A percentile compares a stretch with the other conserved stretches of the same genome.
Evolutionary conservation across 1,140 invertebrate genomes (phyloP).

Genomic region (Catajapyx aquilonaris): DNA sequence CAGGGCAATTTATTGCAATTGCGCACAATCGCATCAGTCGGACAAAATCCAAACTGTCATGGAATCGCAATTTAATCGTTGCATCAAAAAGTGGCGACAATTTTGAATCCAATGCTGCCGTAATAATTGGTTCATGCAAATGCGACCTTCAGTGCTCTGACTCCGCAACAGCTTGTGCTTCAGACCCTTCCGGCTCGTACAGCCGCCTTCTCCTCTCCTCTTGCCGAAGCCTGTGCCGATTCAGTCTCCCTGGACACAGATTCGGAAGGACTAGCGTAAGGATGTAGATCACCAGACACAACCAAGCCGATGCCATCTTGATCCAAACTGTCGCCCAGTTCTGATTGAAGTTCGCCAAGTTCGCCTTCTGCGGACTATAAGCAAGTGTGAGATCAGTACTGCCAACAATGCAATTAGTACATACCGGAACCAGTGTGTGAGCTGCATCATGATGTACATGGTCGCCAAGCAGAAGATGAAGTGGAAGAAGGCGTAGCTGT

Average conservation of each 20-base stretch:
- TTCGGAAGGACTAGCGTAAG: conserved; percentile 10
- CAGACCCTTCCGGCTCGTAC: too few relatives aligned
- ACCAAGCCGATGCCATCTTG: conserved; percentile 15
- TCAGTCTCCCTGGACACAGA: background rate
- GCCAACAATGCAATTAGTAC: conserved; percentile 4
- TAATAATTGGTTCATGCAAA: too few relatives aligned
- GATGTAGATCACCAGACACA: conserved; percentile 14
- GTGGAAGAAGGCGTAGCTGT: conserved; percentile 26
- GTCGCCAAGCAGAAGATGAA: conserved; percentile 21
- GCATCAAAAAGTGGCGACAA: too few relatives aligned
- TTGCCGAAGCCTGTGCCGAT: background rate
- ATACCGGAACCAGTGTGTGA: conserved; percentile 28
- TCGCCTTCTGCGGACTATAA: conserved; percentile 13
- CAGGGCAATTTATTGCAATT: too few relatives aligned
- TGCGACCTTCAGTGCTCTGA: too few relatives aligned
- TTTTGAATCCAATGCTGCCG: too few relatives aligned
- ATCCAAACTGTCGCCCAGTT: conserved; percentile 17
- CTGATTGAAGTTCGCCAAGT: conserved; percentile 12
- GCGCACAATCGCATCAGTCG: too few relatives aligned
- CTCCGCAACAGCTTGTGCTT: too few relatives aligned
- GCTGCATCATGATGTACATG: conserved; percentile 27
- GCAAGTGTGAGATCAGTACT: conserved; percentile 1
- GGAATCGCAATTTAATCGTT: too few relatives aligned
- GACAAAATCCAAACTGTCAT: too few relatives aligned
- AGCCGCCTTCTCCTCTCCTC: too few relatives aligned